phyloP scores from a whole-genome alignment of 2,113 vertebrate species.

The Potamarius usumacintae region DNA sequence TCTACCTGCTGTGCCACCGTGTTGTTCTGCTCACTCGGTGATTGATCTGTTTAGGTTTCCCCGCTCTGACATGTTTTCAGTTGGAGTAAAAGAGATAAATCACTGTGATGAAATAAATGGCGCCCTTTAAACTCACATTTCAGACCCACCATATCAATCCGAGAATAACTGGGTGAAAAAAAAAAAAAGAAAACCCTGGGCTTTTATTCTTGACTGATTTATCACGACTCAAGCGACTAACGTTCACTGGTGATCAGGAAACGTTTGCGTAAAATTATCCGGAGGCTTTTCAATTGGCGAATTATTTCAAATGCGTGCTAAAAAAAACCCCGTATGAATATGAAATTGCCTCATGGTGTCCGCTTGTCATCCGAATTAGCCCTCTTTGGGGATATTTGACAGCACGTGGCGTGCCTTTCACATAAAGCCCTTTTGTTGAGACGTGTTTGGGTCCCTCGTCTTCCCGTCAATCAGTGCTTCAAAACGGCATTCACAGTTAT shows the following conservation, averaged over 20 bases:
- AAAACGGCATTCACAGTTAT: slow-evolving; percentile 18
- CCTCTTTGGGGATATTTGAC: slow-evolving; percentile 50
- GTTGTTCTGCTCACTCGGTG: neutral
- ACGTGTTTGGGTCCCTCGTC: slow-evolving; percentile 26
- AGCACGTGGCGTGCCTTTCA: slow-evolving; percentile 43
- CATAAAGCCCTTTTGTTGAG: slow-evolving; percentile 42
- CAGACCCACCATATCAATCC: neutral
- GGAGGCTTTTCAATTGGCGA: neutral
- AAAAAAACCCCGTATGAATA: neutral
- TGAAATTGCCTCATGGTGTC: neutral
- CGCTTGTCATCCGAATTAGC: neutral
- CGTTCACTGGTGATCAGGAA: neutral
- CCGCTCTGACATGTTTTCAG: neutral
- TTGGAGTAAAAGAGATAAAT: neutral
- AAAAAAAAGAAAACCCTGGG: no score
- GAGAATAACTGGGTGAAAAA: neutral
- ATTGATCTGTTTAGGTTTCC: neutral
- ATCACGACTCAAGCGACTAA: neutral
- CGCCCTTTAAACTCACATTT: neutral
- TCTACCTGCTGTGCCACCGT: neutral
- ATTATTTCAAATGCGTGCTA: neutral
- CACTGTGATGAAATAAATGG: neutral
- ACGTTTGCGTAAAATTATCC: neutral
- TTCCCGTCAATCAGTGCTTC: slow-evolving; percentile 45
- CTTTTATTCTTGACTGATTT: neutral